phyloP scores from a whole-genome alignment of 2,888 invertebrate genomes.

The Argyresthia albistria region DNA sequence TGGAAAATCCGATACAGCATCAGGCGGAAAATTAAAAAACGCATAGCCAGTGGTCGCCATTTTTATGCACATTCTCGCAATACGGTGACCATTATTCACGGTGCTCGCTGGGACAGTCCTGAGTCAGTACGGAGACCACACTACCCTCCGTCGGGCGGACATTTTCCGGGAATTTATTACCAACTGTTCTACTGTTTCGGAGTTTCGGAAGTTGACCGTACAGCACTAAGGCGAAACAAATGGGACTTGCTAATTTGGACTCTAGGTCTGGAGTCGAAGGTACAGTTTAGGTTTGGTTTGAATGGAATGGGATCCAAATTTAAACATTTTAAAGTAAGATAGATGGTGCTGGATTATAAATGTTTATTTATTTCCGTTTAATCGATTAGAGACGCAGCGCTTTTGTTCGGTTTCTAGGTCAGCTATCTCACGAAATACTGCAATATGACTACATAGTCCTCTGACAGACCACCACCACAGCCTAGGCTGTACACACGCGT shows the following conservation, averaged over 20 bases:
- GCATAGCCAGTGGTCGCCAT: too few relatives aligned
- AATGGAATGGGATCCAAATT: background rate
- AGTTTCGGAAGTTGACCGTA: background rate
- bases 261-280: background rate
- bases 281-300: background rate
- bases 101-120: constrained; percentile 7
- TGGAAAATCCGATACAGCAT: too few relatives aligned
- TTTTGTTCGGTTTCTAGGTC: too few relatives aligned
- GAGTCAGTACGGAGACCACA: constrained; percentile 7
- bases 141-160: constrained; percentile 1
- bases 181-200: constrained; percentile 3
- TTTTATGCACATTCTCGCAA: background rate
- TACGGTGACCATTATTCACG: constrained; percentile 6
- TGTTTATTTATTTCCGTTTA: too few relatives aligned
- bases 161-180: constrained; percentile 2
- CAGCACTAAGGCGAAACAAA: background rate
- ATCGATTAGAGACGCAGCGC: too few relatives aligned
- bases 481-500: too few relatives aligned
- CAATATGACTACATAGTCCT: too few relatives aligned
- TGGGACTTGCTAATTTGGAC: background rate
- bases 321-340: background rate
- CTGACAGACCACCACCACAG: too few relatives aligned
- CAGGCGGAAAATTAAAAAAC: too few relatives aligned
- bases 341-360: too few relatives aligned
- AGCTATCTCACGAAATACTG: too few relatives aligned